These are phyloP conservation scores for Heliangelus exortis DNA, from an alignment of 2,797 vertebrate genomes.

Conservation along the genomic window DNA sequence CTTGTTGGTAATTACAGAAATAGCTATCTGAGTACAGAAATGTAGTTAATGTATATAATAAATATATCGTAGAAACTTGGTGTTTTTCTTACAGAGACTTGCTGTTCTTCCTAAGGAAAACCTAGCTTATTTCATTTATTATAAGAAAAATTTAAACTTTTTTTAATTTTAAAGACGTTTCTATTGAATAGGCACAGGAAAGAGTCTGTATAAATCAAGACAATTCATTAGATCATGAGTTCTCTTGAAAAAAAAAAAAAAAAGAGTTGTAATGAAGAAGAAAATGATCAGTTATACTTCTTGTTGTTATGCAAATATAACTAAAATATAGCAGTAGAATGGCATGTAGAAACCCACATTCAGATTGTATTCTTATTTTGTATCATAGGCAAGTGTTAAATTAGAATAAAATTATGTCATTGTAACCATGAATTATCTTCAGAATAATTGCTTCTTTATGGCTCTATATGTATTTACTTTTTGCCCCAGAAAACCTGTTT, in stretches of 20 bases:
- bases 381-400: fast-evolving
- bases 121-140: neutral
- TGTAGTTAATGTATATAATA: neutral
- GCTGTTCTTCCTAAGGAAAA: neutral
- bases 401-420: neutral
- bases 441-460: neutral
- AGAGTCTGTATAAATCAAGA: neutral
- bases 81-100: neutral
- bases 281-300: neutral
- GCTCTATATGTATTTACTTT: neutral
- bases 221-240: neutral
- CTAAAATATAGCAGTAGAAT: neutral
- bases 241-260: neutral
- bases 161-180: neutral
- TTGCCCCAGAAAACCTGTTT: neutral
- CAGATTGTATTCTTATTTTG: neutral
- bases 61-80: neutral
- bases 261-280: neutral
- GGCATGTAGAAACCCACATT: neutral
- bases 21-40: neutral
- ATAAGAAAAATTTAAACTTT: neutral
- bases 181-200: neutral
- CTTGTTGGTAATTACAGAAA: neutral
- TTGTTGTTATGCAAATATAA: neutral
- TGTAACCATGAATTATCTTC: neutral